A percentile compares a stretch with the other conserved stretches of the same genome.
These are phyloP conservation scores for Ylistrum balloti DNA, from an alignment of 1,140 invertebrate genomes.

Conservation along the genomic window DNA sequence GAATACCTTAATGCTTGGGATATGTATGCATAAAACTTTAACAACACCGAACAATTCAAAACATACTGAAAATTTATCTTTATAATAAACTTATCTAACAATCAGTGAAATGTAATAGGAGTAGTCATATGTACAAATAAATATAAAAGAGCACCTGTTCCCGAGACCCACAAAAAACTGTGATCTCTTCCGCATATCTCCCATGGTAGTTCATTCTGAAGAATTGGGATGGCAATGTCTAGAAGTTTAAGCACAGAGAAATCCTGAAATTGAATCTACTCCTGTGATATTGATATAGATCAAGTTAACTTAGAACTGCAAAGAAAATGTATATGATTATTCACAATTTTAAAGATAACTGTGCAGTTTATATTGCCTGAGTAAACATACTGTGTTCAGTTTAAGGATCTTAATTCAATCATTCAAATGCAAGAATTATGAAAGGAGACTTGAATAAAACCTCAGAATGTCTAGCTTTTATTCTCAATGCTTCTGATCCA, in stretches of 20 bases:
- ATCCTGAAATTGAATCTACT: not conserved
- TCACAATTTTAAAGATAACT: not conserved
- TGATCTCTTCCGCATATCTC: not conserved
- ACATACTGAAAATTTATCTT: not conserved
- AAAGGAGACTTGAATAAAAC: no score
- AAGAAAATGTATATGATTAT: not conserved
- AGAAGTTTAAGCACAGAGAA: not conserved
- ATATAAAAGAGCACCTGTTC: not conserved
- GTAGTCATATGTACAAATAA: not conserved
- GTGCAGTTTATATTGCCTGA: not conserved
- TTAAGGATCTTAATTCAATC: not conserved
- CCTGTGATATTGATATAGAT: not conserved
- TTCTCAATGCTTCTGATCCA: no score
- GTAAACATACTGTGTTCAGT: not conserved
- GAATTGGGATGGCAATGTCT: not conserved
- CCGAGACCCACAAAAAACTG: not conserved
- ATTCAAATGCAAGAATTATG: not conserved
- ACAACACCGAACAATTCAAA: not conserved
- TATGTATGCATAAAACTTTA: not conserved
- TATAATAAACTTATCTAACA: not conserved
- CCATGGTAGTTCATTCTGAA: not conserved
- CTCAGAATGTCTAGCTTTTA: no score
- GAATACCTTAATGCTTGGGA: not conserved
- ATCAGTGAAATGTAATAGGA: not conserved
- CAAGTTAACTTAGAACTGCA: not conserved